Conservation (phyloP, 2,113 vertebrate species). For the Pongo abelii region DNA sequence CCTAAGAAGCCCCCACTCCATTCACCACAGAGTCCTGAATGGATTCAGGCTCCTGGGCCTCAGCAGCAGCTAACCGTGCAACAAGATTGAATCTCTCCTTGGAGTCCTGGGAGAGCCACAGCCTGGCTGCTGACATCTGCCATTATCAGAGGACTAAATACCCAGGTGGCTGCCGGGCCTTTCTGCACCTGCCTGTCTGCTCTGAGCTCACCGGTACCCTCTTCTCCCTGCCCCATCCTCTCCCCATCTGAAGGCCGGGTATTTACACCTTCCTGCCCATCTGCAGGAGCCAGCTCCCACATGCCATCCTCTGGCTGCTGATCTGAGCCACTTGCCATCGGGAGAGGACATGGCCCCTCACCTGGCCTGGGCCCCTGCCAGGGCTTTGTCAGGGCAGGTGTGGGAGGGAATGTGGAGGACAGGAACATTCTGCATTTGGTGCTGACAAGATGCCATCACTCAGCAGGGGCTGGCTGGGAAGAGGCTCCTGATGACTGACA, state of each 20-base stretch:
- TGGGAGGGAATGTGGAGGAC: neutral
- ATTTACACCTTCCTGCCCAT: neutral
- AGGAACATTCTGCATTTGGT: neutral
- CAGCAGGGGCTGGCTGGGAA: constrained; percentile 21
- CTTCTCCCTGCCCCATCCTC: neutral
- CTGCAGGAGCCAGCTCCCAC: neutral
- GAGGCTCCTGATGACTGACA: neutral
- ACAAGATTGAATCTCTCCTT: rapidly evolving
- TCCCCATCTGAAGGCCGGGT: neutral
- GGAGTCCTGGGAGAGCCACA: rapidly evolving
- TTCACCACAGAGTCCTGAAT: neutral
- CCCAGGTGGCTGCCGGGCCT: neutral
- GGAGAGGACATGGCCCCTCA: neutral
- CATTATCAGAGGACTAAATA: rapidly evolving
- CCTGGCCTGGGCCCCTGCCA: constrained; percentile 5
- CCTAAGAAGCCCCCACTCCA: neutral
- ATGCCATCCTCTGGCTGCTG: neutral
- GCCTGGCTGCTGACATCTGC: neutral
- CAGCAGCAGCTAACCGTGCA: rapidly evolving
- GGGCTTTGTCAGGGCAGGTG: neutral
- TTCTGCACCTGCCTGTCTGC: neutral
- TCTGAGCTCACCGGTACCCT: rapidly evolving
- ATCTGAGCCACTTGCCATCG: neutral
- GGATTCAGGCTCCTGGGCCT: neutral
- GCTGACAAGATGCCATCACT: neutral